Base-by-base conservation (phyloP, 1,140 invertebrate species). In the Lucilia cuprina region DNA sequence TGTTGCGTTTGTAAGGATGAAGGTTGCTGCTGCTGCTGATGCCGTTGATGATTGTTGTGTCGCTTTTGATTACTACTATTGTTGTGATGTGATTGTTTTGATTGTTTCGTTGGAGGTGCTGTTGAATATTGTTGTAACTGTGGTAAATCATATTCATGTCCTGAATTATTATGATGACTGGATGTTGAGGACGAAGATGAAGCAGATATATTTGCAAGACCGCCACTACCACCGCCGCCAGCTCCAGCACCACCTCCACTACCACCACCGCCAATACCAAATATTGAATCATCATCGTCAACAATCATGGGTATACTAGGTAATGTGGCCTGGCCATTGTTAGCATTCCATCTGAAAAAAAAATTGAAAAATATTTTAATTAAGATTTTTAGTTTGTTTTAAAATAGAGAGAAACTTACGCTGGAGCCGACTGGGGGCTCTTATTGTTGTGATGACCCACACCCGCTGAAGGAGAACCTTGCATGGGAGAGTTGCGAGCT, bases 221-320 rank as follows among this genome's bases (percentile, higher is more conserved):
- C 78, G 65, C 87, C 85, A 84, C 86, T 74, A 83, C 82, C 75
- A 35, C 84, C 83, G 74, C 55, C 41, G 9, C 74, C 80, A 21
- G 78, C 84, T 14, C 35, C 82, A 49, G 74, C 60, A 30, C 78
- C 84, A 14, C 78, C 82, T 35, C 80, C 74, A 74, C 65, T 74
- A 88, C n/a, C 21, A 87, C 88, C 70, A 9, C 88, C 87, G 8
- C 85, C 85, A 47, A 90, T 25, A 10, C 88, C 88, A 86, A 90
- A 89, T 50, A 84, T 85, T 35, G 77, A 86, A 84, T 90, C 91
- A 86, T 95, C 95, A 87, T 96, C 95, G 35, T 94, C 91, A 74
- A 94, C 94, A 85, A 96, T 95, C 93, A 96, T 94, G 9, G 95
- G 95, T 82, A 96, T 93, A 87, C 95, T 96, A 83, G 94, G 95